A percentile compares a stretch with the other conserved stretches of the same genome.
Evolutionary conservation across 2,113 vertebrate species (phyloP).

Genomic region (Tretioscincus oriximinensis): DNA sequence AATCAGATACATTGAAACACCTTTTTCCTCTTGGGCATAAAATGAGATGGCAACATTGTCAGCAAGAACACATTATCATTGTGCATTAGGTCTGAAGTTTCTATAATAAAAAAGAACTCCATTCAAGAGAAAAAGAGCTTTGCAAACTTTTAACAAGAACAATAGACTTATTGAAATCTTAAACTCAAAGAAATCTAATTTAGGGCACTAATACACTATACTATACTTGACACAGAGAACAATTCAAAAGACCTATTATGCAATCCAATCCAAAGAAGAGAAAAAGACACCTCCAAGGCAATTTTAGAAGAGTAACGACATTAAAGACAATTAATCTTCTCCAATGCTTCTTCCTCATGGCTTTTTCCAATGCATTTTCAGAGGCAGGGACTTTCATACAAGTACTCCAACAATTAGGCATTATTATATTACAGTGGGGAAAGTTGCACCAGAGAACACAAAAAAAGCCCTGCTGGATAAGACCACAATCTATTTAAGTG

Average conservation of each 20-base stretch:
- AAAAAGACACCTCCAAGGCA: background rate
- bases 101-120: slow-evolving; percentile 6
- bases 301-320: background rate
- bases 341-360: background rate
- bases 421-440: background rate
- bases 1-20: background rate
- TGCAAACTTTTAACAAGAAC: background rate
- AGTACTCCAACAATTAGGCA: background rate
- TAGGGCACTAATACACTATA: slow-evolving; percentile 22
- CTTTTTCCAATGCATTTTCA: background rate
- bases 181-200: slow-evolving; percentile 31
- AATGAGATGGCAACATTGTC: background rate
- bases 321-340: background rate
- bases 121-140: slow-evolving; percentile 26
- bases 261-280: background rate
- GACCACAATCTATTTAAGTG: too few species aligned
- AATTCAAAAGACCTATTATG: slow-evolving; percentile 7
- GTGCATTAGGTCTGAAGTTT: slow-evolving; percentile 6
- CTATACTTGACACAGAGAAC: background rate
- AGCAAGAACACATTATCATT: background rate
- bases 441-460: too few species aligned
- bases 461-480: too few species aligned
- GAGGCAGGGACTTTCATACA: background rate
- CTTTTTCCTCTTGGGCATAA: background rate
- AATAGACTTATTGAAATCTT: slow-evolving; percentile 15